Evolutionary conservation across 2,888 invertebrate species (phyloP).

Genomic region (Teleiodes luculella): DNA sequence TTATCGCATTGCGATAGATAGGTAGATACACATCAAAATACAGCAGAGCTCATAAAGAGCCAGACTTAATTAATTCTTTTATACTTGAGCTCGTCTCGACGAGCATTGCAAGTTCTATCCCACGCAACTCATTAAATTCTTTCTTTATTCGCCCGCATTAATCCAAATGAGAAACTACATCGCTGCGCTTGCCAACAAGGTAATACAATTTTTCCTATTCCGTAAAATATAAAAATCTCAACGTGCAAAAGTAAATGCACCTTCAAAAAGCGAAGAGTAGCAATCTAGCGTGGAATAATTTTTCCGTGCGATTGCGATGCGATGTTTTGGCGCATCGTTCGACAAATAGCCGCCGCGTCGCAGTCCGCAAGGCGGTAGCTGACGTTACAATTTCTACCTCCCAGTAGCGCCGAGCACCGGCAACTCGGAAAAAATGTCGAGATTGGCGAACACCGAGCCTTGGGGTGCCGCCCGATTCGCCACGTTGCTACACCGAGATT

Average conservation of each 20-base stretch:
- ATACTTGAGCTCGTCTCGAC: neutral
- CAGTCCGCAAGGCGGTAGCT: conserved; percentile 68
- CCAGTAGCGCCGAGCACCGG: conserved; percentile 32
- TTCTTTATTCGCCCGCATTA: conserved; percentile 43
- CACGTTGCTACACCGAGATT: conserved; percentile 72
- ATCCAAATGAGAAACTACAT: conserved; percentile 63
- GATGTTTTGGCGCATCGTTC: conserved; percentile 76
- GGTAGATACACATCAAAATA: neutral
- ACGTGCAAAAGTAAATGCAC: conserved; percentile 63
- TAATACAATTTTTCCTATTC: conserved; percentile 68
- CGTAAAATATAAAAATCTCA: conserved; percentile 64
- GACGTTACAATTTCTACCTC: conserved; percentile 65
- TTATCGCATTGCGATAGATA: neutral
- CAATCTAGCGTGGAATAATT: conserved; percentile 70
- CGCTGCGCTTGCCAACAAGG: conserved; percentile 68
- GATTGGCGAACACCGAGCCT: conserved; percentile 66
- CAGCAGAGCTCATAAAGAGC: neutral
- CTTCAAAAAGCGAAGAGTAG: conserved; percentile 66
- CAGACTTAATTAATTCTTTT: neutral
- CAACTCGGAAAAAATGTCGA: conserved; percentile 66
- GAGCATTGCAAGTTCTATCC: neutral
- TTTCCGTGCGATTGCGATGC: conserved; percentile 72
- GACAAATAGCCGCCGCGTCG: conserved; percentile 64
- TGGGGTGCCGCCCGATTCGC: conserved; percentile 69
- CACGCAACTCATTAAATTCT: conserved; percentile 24